A percentile compares a stretch with the other conserved stretches of the same genome.
These are phyloP conservation scores for Lycia hirtaria DNA, from an alignment of 2,888 invertebrate species.

Conservation along the genomic window DNA sequence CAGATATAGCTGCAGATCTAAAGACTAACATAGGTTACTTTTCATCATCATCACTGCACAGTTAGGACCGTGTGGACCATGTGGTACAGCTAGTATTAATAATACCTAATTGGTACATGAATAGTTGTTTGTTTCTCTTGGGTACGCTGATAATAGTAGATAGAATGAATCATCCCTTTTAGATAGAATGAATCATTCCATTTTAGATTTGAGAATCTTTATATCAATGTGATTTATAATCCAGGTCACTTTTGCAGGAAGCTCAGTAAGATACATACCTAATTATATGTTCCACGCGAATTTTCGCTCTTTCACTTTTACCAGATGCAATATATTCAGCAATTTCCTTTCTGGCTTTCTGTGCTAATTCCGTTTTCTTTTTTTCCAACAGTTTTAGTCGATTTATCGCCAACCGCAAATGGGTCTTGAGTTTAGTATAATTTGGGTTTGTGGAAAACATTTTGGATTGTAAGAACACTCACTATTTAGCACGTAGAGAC, in stretches of 20 bases:
- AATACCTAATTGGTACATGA: no score
- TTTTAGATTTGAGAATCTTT: not conserved
- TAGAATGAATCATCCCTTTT: slow-evolving; percentile 14
- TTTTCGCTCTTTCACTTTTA: slow-evolving; percentile 95
- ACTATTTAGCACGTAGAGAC: slow-evolving; percentile 7
- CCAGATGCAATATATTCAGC: slow-evolving; percentile 96
- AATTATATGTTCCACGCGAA: slow-evolving; percentile 99
- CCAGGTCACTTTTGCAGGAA: not conserved
- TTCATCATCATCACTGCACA: no score
- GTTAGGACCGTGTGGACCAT: no score
- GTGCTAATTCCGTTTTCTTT: slow-evolving; percentile 98
- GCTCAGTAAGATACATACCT: slow-evolving; percentile 72
- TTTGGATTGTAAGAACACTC: slow-evolving; percentile 44
- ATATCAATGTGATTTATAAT: not conserved
- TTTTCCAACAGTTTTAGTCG: slow-evolving; percentile 97
- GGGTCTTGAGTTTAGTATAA: slow-evolving; percentile 98
- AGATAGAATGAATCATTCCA: slow-evolving; percentile 1
- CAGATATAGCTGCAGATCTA: no score
- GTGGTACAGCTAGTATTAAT: no score
- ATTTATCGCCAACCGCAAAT: slow-evolving; percentile 96
- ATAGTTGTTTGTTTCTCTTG: not conserved
- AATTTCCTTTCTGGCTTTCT: slow-evolving; percentile 98
- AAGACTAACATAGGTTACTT: no score
- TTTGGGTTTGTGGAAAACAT: slow-evolving; percentile 98
- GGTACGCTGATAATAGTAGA: not conserved